A percentile compares a stretch with the other conserved stretches of the same genome.
Conservation (phyloP, 2,797 vertebrate genomes). For the Alca torda region DNA sequence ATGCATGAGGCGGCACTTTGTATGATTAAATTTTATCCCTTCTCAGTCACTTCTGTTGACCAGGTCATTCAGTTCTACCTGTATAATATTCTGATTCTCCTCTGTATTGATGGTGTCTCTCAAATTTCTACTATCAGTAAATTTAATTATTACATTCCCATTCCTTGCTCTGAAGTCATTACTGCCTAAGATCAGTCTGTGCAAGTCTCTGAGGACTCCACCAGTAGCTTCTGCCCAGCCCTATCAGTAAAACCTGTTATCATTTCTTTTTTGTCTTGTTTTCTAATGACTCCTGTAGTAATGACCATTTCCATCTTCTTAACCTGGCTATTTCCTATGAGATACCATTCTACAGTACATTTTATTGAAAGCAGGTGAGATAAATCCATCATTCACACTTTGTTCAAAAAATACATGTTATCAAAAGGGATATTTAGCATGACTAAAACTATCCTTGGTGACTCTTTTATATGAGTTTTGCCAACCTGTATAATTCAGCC, state of each 20-base stretch:
- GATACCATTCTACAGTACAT: neutral
- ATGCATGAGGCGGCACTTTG: neutral
- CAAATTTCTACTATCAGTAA: neutral
- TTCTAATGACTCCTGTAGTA: neutral
- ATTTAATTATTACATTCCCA: neutral
- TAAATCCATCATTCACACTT: neutral
- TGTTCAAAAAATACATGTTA: neutral
- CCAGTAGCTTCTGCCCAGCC: neutral
- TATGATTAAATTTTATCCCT: neutral
- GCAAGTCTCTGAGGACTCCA: neutral
- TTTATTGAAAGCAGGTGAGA: neutral
- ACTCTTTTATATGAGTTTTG: rapidly evolving
- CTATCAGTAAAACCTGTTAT: neutral
- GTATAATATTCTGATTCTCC: neutral
- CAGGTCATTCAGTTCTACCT: neutral
- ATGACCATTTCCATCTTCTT: neutral
- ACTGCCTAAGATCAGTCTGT: neutral
- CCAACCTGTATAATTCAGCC: neutral
- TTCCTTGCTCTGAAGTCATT: neutral
- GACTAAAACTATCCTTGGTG: neutral
- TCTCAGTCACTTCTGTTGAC: neutral
- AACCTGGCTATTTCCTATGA: neutral
- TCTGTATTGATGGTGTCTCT: neutral
- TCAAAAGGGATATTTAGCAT: neutral
- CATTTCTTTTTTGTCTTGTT: neutral